Evolutionary conservation across 2,888 invertebrate species (phyloP), one percentile per base, ranked within the genome.

Genomic region (Arge pagana): DNA sequence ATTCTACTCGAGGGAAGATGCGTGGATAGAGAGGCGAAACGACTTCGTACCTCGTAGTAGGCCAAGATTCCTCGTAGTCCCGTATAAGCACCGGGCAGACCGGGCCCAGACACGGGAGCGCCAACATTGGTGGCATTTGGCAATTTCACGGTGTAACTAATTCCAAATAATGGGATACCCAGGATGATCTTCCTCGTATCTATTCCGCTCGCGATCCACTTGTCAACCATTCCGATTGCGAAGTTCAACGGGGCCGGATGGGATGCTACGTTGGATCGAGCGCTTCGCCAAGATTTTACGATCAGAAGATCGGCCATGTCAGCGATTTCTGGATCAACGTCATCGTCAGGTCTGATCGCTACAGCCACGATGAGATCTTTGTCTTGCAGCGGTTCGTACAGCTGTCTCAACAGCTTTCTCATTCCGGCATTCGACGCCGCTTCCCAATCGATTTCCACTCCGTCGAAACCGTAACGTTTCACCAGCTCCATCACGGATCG

Each of bases 391-490:
- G 83, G 82, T 61, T 81, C 82, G 4, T 83, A 78, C 8, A 88
- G 70, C 65, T 86, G 85, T 60, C 84, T 83, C 23, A 88, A 75
- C 4, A 80, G 71, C 21, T 79, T 71, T 18, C 83, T 81, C 31
- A 85, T 67, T 80, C 85, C 70, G 83, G 84, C 40, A 74, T 79
- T 36, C 59, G 68, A 55, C 18, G 39, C 72, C 66, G 8, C 77
- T 75, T 48, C 79, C 81, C 59, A 92, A 63, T 92, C 87, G 3
- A 93, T 78, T 66, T 92, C 91, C 8, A 92, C 76, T 0, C 93
- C 93, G 70, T 93, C 92, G 65, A 93, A 91, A 51, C 84, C 83
- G 61, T 88, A 83, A 52, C 83, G 80, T 51, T 82, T 80, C 41
- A 90, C 69, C 64, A 89, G 87, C 35, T 78, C 77, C 1, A 88